Base-by-base conservation (phyloP, 2,113 vertebrate species). In the Pituophis catenifer region DNA sequence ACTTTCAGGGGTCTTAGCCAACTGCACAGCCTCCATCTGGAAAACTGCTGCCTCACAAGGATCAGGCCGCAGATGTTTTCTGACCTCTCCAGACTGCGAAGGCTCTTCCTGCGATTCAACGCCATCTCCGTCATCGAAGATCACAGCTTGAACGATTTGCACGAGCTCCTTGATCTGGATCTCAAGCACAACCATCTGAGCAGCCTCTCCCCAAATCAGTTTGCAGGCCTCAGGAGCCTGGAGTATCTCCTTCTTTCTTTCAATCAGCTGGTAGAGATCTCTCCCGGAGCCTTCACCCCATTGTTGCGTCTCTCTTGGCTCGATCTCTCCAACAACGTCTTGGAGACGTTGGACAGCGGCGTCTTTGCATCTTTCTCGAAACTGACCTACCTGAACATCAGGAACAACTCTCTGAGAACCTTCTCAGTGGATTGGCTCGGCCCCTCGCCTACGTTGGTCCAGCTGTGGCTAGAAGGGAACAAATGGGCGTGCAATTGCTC, bases 21-120 rank as follows among this genome's bases (percentile, higher is more conserved):
- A 94, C 96, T 99, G 91, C 99, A 99, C 96, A 99, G 99, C 95
- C 98, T 99, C 54, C 99, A 99, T 95, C 96, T 99, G 94, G 99
- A 99, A 94, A 97, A 97, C 97, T 98, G 99, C 88, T 99, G 99
- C 92, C 96, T 99, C 3, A 94, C 97, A 90, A 98, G 96, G 94
- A 94, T 99, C 93, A 97, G 95, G 58, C 94, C 95, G 1, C 98
- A 97, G 92, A 97, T 98, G 48, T 99, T 99, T 62, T 95, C 96
- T 0, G 98, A 99, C 90, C 98, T 99, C 3, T 97, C 98, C 1
- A 97, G 98, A 94, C 98, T 99, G 91, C 97, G 99, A 26, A 97
- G 99, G 3, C 99, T 99, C 93, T 99, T 99, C 95, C 96, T 99
- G 86, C 98, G 98, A 91, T 97, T 97, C 96, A 99, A 98, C 9